Conservation (phyloP, 2,797 vertebrate genomes). For the Oreortyx pictus region DNA sequence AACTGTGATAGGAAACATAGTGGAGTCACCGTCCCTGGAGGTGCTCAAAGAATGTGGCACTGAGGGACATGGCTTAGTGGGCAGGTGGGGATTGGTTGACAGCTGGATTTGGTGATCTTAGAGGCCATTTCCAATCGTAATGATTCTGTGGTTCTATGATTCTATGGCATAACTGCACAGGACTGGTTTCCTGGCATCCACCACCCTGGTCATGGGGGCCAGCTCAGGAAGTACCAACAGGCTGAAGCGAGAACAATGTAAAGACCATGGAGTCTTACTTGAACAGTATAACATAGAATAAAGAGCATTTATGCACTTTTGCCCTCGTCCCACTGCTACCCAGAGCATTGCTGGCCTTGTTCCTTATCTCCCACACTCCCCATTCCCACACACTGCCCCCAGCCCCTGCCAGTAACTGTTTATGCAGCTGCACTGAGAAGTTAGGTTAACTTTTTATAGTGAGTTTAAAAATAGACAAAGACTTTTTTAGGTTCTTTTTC, state of each 20-base stretch:
- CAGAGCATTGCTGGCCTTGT: fast-evolving
- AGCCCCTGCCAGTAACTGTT: not conserved
- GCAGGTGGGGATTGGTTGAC: too few species aligned
- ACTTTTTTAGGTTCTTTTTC: not conserved
- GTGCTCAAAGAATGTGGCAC: too few species aligned
- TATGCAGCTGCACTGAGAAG: not conserved
- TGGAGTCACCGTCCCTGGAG: too few species aligned
- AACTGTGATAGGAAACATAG: not conserved
- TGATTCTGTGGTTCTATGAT: too few species aligned
- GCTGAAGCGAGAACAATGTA: not conserved
- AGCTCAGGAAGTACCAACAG: not conserved
- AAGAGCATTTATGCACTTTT: not conserved
- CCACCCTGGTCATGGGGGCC: not conserved
- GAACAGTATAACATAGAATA: fast-evolving
- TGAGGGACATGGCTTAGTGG: too few species aligned
- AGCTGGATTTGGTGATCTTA: too few species aligned
- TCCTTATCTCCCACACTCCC: not conserved
- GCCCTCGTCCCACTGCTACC: not conserved
- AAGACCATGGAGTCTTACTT: not conserved
- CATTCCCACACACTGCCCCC: not conserved
- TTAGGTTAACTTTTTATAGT: not conserved
- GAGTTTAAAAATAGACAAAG: not conserved
- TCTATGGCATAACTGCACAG: not conserved
- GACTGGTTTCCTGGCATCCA: not conserved
- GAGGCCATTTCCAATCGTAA: too few species aligned